Percentiles rank a stretch among this genome's conserved stretches.
These are phyloP conservation scores for Geococcyx californianus DNA, from an alignment of 2,113 vertebrate genomes.

Conservation along the genomic window DNA sequence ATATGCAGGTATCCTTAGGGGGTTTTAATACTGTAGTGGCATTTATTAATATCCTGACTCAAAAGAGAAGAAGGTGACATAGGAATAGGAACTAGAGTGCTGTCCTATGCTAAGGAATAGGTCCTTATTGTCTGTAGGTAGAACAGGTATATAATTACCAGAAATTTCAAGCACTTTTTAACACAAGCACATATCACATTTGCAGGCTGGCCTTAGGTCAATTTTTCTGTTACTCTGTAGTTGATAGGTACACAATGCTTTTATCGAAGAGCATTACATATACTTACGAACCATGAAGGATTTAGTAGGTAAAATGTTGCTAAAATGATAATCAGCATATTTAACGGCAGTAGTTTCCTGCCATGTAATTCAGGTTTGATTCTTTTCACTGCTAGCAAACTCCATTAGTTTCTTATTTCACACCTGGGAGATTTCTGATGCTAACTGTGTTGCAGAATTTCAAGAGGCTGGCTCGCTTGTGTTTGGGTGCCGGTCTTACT, in stretches of 20 bases:
- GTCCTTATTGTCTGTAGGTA: not conserved
- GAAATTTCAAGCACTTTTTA: not conserved
- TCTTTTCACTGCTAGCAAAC: not conserved
- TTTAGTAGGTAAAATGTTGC: not conserved
- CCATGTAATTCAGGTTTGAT: not conserved
- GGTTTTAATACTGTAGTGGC: not conserved
- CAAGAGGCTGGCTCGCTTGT: not conserved
- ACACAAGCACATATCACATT: not conserved
- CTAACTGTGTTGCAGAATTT: not conserved
- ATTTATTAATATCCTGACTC: not conserved
- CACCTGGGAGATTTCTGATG: not conserved
- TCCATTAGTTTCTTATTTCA: constrained; percentile 16
- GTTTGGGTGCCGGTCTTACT: not conserved
- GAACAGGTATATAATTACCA: not conserved
- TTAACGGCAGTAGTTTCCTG: not conserved
- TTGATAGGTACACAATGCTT: not conserved
- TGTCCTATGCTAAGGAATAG: not conserved
- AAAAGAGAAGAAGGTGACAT: not conserved
- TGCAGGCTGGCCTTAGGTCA: not conserved
- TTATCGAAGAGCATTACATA: not conserved
- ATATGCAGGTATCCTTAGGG: not conserved
- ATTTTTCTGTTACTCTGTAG: not conserved
- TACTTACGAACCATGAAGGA: not conserved
- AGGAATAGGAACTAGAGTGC: not conserved
- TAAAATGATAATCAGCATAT: not conserved